Conservation (phyloP, 2,888 invertebrate species). For the Lasioglossum calceatum region DNA sequence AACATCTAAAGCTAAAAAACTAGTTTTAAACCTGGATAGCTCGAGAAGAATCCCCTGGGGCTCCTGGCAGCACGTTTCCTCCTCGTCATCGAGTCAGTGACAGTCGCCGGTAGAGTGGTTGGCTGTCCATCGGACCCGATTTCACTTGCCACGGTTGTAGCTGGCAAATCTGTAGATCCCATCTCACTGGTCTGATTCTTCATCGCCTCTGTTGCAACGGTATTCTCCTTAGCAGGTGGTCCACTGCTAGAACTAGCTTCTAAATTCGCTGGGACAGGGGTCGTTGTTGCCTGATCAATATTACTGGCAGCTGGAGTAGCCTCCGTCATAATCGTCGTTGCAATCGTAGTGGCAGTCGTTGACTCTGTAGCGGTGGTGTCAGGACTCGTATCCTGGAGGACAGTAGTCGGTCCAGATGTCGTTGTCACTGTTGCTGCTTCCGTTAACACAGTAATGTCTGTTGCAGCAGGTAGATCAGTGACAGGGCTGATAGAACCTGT, state of each 20-base stretch:
- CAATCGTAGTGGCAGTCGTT: background rate
- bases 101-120: conserved; percentile 21
- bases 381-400: background rate
- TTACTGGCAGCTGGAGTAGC: background rate
- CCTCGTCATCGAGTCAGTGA: conserved; percentile 53
- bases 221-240: conserved; percentile 60
- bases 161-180: conserved; percentile 48
- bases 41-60: conserved; percentile 75
- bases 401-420: background rate
- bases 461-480: background rate
- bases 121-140: conserved; percentile 27
- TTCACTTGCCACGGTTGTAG: conserved; percentile 37
- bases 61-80: conserved; percentile 72
- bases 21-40: conserved; percentile 71
- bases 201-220: conserved; percentile 55
- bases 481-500: background rate
- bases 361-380: conserved; percentile 1
- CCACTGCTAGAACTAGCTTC: conserved; percentile 41
- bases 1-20: background rate
- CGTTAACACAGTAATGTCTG: background rate
- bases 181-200: conserved; percentile 46
- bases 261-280: conserved; percentile 17
- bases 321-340: background rate
- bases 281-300: conserved; percentile 4
- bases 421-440: background rate